Evolutionary conservation across 1,140 invertebrate species (phyloP).

Genomic region (Euura saliciscinereae): DNA sequence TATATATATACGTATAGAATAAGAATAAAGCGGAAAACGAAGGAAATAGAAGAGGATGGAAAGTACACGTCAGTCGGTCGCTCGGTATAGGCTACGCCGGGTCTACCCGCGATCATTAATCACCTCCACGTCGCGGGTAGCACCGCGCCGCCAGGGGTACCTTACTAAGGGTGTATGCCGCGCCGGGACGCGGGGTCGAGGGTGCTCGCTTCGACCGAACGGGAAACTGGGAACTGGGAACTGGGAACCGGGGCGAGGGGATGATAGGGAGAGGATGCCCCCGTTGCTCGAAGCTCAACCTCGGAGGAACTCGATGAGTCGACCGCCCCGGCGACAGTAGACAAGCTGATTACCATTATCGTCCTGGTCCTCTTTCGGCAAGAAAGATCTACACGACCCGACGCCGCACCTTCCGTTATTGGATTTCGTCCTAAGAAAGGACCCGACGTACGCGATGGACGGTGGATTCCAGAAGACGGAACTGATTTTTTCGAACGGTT

Average conservation of each 20-base stretch:
- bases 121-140: constrained; percentile 59
- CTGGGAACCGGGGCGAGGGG: neutral
- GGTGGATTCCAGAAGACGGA: too few species aligned
- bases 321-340: constrained; percentile 37
- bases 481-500: too few species aligned
- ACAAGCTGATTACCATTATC: constrained; percentile 52
- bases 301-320: constrained; percentile 36
- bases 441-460: too few species aligned
- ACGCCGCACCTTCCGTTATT: too few species aligned
- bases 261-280: constrained; percentile 9
- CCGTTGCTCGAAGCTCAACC: constrained; percentile 22
- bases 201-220: constrained; percentile 34
- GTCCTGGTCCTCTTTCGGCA: constrained; percentile 18
- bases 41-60: constrained; percentile 1
- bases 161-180: constrained; percentile 55
- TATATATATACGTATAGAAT: constrained; percentile 16
- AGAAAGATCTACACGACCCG: neutral
- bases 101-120: constrained; percentile 54
- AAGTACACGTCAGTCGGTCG: constrained; percentile 1
- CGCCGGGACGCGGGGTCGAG: constrained; percentile 36
- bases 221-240: neutral
- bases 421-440: too few species aligned
- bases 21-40: constrained; percentile 23
- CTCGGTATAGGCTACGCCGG: constrained; percentile 41
- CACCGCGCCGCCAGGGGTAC: constrained; percentile 56